These are phyloP conservation scores for Nasonovia ribisnigri DNA, from an alignment of 2,888 invertebrate species.

Conservation along the genomic window DNA sequence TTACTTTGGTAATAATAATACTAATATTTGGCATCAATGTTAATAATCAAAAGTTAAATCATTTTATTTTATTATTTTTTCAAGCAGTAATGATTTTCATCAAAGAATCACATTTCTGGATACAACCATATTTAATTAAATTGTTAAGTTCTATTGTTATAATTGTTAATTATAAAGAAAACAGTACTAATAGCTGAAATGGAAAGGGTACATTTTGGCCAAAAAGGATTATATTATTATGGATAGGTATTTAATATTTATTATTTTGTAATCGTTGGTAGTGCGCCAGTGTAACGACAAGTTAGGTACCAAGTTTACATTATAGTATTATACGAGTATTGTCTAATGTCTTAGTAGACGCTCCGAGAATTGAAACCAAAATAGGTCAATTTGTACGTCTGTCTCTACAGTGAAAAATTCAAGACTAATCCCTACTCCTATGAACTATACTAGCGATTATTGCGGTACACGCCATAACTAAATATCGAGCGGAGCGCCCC, in stretches of 20 bases:
- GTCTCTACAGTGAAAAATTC: neutral
- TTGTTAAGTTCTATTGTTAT: too few species aligned
- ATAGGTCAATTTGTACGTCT: neutral
- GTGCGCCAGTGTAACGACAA: neutral
- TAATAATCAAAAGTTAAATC: too few species aligned
- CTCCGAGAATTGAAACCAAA: neutral
- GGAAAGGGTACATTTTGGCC: too few species aligned
- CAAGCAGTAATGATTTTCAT: too few species aligned
- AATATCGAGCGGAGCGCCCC: neutral
- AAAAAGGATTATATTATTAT: neutral
- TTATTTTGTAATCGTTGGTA: neutral
- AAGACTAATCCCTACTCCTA: conserved; percentile 1
- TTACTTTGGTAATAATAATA: too few species aligned
- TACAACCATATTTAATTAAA: too few species aligned
- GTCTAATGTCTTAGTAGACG: neutral
- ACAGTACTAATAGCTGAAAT: too few species aligned
- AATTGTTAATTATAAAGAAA: too few species aligned
- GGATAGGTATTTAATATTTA: neutral
- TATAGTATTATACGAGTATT: neutral
- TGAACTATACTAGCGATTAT: conserved; percentile 11
- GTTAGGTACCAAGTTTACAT: neutral
- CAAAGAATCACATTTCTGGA: too few species aligned
- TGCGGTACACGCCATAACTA: conserved; percentile 11
- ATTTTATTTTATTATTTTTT: too few species aligned
- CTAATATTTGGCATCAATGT: too few species aligned